Percentiles rank a stretch among this genome's conserved stretches.
These are phyloP conservation scores for Peromyscus aztecus DNA, from an alignment of 2,797 vertebrate genomes.

Conservation along the genomic window DNA sequence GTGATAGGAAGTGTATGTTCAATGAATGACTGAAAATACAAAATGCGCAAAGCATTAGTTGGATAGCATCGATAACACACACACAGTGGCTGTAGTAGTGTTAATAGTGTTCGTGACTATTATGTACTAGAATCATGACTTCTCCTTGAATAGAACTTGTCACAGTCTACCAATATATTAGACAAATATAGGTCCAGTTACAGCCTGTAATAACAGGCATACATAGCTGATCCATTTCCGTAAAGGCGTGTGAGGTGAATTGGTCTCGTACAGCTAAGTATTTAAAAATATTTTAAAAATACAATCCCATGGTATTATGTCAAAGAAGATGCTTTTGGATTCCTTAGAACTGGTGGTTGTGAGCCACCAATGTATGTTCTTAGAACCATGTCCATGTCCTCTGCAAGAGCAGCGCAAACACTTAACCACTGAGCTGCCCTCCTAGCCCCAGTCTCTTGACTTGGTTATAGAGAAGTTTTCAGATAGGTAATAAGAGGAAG, in stretches of 20 bases:
- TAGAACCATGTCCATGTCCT: background rate
- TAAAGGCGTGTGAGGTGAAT: background rate
- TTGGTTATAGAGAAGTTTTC: background rate
- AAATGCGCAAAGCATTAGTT: background rate
- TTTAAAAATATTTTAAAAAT: background rate
- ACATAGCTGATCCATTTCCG: background rate
- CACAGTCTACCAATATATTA: background rate
- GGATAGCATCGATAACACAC: background rate
- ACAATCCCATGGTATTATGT: conserved; percentile 14
- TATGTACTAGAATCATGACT: conserved; percentile 8
- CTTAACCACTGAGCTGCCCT: background rate
- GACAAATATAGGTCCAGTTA: conserved; percentile 31
- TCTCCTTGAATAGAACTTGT: background rate
- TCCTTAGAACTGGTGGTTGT: background rate
- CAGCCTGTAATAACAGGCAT: background rate
- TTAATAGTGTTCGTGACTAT: too few relatives aligned
- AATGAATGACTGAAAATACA: conserved; percentile 45
- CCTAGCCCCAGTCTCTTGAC: background rate
- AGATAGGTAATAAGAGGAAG: background rate
- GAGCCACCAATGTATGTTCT: background rate
- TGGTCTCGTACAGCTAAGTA: background rate
- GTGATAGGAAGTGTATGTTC: conserved; percentile 41
- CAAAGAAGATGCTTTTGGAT: background rate
- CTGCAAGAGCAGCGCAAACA: background rate
- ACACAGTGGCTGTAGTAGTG: background rate